These are phyloP conservation scores for Mormyrus iriodes DNA, from an alignment of 2,113 vertebrate genomes.

Conservation along the genomic window DNA sequence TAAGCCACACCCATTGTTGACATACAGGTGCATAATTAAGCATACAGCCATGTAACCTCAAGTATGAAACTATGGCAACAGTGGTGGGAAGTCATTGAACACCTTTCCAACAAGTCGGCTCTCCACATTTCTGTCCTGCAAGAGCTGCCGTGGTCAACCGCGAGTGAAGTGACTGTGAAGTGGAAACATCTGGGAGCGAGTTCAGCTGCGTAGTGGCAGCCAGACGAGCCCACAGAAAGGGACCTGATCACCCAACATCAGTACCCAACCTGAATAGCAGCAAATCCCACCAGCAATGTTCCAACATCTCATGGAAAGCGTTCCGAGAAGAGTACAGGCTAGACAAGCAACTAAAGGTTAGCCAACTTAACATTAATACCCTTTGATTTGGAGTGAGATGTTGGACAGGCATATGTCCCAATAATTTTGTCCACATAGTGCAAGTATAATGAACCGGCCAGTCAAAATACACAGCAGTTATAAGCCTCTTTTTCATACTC, in stretches of 20 bases:
- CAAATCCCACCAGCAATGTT: background rate
- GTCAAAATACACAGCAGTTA: background rate
- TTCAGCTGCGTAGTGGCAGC: background rate
- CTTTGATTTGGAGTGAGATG: background rate
- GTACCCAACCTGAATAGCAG: background rate
- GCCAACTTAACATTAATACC: background rate
- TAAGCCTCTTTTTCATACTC: background rate
- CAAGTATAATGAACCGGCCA: background rate
- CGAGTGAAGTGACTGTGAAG: background rate
- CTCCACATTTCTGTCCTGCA: too few species aligned
- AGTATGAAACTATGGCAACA: background rate
- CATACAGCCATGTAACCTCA: background rate
- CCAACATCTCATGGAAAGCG: background rate
- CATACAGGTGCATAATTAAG: background rate
- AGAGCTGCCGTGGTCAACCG: too few species aligned
- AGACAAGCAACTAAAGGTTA: background rate
- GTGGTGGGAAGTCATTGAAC: too few species aligned
- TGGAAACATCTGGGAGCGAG: background rate
- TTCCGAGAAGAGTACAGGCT: background rate
- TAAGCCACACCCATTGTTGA: background rate
- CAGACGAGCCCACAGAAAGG: background rate
- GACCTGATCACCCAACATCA: background rate
- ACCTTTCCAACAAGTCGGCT: too few species aligned
- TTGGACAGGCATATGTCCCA: background rate
- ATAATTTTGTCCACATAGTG: background rate